Conservation (phyloP, 2,113 vertebrate genomes). For the Xiphophorus couchianus region DNA sequence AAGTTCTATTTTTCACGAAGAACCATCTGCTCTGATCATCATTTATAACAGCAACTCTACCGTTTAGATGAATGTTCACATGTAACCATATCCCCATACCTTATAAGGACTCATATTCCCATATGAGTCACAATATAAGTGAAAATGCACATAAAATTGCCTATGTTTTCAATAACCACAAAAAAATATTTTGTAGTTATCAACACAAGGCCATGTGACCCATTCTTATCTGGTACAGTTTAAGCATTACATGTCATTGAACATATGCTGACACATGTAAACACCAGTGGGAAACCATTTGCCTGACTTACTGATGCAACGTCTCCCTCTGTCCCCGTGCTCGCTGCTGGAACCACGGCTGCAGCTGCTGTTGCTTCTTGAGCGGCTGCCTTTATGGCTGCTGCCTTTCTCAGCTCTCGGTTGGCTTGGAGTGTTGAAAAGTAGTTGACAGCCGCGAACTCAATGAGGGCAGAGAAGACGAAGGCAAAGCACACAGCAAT, state of each 20-base stretch:
- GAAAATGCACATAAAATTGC: too few species aligned
- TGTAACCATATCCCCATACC: background rate
- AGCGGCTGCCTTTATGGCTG: slow-evolving; percentile 78
- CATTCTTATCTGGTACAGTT: background rate
- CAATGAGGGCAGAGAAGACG: slow-evolving; percentile 96
- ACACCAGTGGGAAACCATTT: slow-evolving; percentile 4
- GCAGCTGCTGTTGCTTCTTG: slow-evolving; percentile 80
- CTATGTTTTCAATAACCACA: too few species aligned
- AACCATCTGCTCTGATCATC: background rate
- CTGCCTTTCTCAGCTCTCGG: slow-evolving; percentile 83
- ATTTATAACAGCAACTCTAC: background rate
- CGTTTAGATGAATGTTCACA: background rate
- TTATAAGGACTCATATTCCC: too few species aligned
- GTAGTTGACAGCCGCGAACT: slow-evolving; percentile 98
- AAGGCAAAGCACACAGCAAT: slow-evolving; percentile 98
- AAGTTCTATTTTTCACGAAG: background rate
- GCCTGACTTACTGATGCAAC: slow-evolving; percentile 84
- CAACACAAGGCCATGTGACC: background rate
- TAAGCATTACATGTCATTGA: background rate
- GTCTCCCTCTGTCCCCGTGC: slow-evolving; percentile 77
- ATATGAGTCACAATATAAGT: too few species aligned
- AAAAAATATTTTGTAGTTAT: background rate
- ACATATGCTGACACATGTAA: background rate
- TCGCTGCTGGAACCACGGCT: slow-evolving; percentile 39
- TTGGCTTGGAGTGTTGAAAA: slow-evolving; percentile 94